Percentiles rank a stretch among this genome's conserved stretches.
phyloP scores from a whole-genome alignment of 1,140 invertebrate species.

The Drosophila eugracilis region DNA sequence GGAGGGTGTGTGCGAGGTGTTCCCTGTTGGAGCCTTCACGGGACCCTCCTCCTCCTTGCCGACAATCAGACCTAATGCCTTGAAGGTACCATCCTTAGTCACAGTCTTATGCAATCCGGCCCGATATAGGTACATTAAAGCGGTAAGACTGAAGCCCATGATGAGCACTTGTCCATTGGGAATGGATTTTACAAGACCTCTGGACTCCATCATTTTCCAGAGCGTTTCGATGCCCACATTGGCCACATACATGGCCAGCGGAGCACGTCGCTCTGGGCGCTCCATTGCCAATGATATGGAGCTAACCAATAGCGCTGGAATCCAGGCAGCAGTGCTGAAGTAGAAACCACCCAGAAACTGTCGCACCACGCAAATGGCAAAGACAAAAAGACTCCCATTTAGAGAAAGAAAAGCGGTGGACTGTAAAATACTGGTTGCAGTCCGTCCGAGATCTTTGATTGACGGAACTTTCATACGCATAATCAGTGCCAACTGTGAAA shows the following conservation, averaged over 20 bases:
- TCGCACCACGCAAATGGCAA: conserved; percentile 89
- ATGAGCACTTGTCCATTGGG: conserved; percentile 88
- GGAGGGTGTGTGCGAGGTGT: conserved; percentile 8
- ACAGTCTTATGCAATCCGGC: conserved; percentile 84
- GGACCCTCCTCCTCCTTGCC: conserved; percentile 87
- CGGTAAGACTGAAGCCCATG: conserved; percentile 87
- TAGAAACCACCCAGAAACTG: conserved; percentile 88
- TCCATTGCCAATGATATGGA: conserved; percentile 90
- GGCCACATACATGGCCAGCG: conserved; percentile 91
- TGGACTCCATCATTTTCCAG: conserved; percentile 89
- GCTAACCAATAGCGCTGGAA: conserved; percentile 90
- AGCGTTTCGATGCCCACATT: conserved; percentile 92
- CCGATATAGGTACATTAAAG: conserved; percentile 87
- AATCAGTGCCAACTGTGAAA: conserved; percentile 88
- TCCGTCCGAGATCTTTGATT: conserved; percentile 87
- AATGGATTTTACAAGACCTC: conserved; percentile 87
- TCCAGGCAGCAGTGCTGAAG: conserved; percentile 88
- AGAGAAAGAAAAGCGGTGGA: conserved; percentile 91
- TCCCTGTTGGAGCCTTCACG: conserved; percentile 4
- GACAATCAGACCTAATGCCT: conserved; percentile 87
- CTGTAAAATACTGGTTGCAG: conserved; percentile 88
- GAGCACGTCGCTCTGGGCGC: conserved; percentile 88
- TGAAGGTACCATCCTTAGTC: conserved; percentile 87
- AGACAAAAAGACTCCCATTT: conserved; percentile 89
- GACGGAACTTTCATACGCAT: conserved; percentile 88